phyloP scores from a whole-genome alignment of 1,140 invertebrate genomes.

The Calliphora vicina region DNA sequence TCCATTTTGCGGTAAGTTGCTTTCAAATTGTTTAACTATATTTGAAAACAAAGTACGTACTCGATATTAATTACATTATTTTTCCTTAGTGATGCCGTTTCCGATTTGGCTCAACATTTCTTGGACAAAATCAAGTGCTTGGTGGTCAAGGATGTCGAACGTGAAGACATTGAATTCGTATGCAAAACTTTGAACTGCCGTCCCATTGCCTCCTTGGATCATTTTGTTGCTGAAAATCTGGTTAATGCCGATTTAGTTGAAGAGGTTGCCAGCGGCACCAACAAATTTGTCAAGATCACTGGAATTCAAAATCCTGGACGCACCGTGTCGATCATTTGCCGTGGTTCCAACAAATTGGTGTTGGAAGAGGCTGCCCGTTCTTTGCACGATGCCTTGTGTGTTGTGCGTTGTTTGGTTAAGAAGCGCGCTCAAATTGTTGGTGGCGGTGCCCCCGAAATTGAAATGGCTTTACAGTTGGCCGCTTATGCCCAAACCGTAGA shows the following conservation, averaged over 20 bases:
- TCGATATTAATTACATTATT: conserved; percentile 51
- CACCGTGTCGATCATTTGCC: conserved; percentile 92
- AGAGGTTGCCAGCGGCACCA: conserved; percentile 88
- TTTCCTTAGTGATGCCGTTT: conserved; percentile 81
- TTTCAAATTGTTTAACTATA: too few species aligned
- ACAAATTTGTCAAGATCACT: conserved; percentile 94
- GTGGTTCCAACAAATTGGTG: conserved; percentile 97
- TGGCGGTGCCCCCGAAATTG: conserved; percentile 97
- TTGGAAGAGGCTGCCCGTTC: conserved; percentile 95
- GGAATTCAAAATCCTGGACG: conserved; percentile 88
- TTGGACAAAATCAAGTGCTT: conserved; percentile 99
- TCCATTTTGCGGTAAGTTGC: conserved; percentile 82
- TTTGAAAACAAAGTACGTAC: conserved; percentile 11
- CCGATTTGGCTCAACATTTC: conserved; percentile 97
- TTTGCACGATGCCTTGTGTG: conserved; percentile 97
- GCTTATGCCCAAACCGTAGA: conserved; percentile 83
- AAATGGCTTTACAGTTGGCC: conserved; percentile 86
- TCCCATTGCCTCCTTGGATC: conserved; percentile 98
- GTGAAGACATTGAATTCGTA: conserved; percentile 97
- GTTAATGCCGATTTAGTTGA: conserved; percentile 94
- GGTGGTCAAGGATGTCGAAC: conserved; percentile 97
- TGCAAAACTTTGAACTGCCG: conserved; percentile 95
- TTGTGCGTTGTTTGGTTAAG: conserved; percentile 96
- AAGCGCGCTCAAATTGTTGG: conserved; percentile 90
- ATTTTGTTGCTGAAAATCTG: conserved; percentile 92